These are phyloP conservation scores for Eupithecia vulgata DNA, from an alignment of 2,888 invertebrate genomes.

Conservation along the genomic window DNA sequence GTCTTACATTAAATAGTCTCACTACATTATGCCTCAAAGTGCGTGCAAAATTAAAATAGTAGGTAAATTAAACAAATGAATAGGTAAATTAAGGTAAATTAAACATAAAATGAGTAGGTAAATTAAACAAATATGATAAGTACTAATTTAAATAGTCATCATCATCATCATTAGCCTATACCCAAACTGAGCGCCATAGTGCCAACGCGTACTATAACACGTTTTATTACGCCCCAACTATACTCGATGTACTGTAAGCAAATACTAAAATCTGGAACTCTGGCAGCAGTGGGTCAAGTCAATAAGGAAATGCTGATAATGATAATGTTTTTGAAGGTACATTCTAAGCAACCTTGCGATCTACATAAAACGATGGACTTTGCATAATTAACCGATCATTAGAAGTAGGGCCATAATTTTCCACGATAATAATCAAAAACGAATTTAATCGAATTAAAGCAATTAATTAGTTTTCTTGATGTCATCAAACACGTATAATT, in stretches of 20 bases:
- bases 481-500: neutral
- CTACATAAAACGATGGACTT: neutral
- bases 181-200: too few species aligned
- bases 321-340: neutral
- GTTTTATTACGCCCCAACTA: too few species aligned
- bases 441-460: neutral
- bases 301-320: neutral
- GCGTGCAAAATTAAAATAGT: too few species aligned
- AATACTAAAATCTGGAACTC: neutral
- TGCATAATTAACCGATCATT: neutral
- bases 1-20: too few species aligned
- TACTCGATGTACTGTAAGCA: neutral
- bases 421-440: constrained; percentile 6
- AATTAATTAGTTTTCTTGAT: neutral
- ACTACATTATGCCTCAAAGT: too few species aligned
- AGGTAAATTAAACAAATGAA: too few species aligned
- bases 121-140: too few species aligned
- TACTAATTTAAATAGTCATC: too few species aligned
- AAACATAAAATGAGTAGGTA: too few species aligned
- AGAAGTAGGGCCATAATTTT: constrained; percentile 12
- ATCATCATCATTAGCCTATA: too few species aligned
- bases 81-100: too few species aligned
- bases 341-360: neutral
- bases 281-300: neutral
- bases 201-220: too few species aligned